Base-by-base conservation (phyloP, 1,140 invertebrate genomes). In the Brachionus manjavacas region DNA sequence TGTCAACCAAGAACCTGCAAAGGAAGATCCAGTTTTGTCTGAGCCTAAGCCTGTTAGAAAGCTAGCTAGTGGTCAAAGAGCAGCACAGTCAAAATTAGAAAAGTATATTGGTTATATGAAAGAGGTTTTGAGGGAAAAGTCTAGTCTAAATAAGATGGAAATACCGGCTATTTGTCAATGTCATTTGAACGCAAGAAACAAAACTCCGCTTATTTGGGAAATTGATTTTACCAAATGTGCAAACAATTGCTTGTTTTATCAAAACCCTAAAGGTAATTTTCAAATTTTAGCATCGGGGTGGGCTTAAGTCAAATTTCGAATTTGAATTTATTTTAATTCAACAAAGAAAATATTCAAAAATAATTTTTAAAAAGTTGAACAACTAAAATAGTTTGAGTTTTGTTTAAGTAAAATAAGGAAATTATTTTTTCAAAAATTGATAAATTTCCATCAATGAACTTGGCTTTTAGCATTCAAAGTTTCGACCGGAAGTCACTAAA, bases 211-310 rank as follows among this genome's bases (percentile, higher is more conserved):
- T 9, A 25, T 49, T 35, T 81, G 49, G 79, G 64, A 68, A 25
- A 35, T 20, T 20, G 79, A 81, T 46, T 81, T 23, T 14, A 81
- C 39, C 23, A 68, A 28, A 35, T 81, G 79, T 81, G 79, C 79
- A 20, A 81, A 81, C 52, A 81, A 81, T 28, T 81, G 79, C 39
- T 7, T 64, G 11, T 81, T 81, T 68, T 81, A 81, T 81, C 49
- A 68, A 20, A 81, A 81, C 12, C 79, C 79, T 11, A 81, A 41
- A 81, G 79, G 79, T 81, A 55, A 55, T 14, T 79, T 72, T 72
- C 16, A n/a, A n/a, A 6, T 8, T 70, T 70, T 70, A 31, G 0
- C 0, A 35, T 16, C n/a, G n/a, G n/a, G n/a, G n/a, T n/a, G n/a
- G n/a, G n/a, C n/a, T n/a, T n/a, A n/a, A n/a, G n/a, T n/a, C n/a